A percentile compares a stretch with the other conserved stretches of the same genome.
Evolutionary conservation across 1,140 invertebrate genomes (phyloP).

Genomic region (Aphaenogaster floridana): DNA sequence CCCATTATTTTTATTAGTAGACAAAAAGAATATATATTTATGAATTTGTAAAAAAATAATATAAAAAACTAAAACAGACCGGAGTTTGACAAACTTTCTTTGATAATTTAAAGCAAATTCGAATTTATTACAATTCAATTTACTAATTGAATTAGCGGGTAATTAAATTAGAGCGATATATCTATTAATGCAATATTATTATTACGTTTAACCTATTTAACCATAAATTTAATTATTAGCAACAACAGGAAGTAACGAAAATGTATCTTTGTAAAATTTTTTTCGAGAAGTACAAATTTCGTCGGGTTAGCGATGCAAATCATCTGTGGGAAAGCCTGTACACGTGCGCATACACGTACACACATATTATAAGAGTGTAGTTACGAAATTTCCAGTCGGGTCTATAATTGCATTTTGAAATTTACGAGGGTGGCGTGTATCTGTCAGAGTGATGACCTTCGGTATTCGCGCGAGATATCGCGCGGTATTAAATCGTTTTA

Average conservation of each 20-base stretch:
- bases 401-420: constrained; percentile 1
- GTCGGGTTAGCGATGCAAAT: background rate
- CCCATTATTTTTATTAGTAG: no score
- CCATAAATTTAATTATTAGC: background rate
- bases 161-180: background rate
- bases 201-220: background rate
- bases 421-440: constrained; percentile 23
- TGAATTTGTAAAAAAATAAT: no score
- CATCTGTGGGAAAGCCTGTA: background rate
- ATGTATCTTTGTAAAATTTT: background rate
- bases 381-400: constrained; percentile 22
- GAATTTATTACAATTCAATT: background rate
- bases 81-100: background rate
- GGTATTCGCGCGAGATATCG: background rate
- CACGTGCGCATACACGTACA: background rate
- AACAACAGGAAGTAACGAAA: background rate
- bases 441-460: constrained; percentile 13
- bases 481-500: constrained; percentile 32
- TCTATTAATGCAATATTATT: background rate
- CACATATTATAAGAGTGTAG: background rate
- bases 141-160: background rate
- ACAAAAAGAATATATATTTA: no score
- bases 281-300: background rate
- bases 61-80: background rate
- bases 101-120: background rate